Percentiles rank a stretch among this genome's conserved stretches.
These are phyloP conservation scores for Drosophila atroscutellata DNA, from an alignment of 2,888 invertebrate species.

Conservation along the genomic window DNA sequence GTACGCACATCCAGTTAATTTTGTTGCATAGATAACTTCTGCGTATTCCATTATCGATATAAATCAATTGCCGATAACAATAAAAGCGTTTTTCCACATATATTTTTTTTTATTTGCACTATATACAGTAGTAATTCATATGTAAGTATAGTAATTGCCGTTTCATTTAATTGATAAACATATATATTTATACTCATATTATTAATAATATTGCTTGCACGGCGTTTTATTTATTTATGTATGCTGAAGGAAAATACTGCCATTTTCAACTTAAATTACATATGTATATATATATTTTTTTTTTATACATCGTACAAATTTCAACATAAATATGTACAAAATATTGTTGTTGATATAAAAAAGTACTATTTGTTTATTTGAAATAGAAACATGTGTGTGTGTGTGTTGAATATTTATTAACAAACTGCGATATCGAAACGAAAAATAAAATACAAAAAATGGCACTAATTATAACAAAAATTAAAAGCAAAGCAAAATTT, in stretches of 20 bases:
- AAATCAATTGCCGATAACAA: too few relatives aligned
- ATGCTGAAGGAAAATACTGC: constrained; percentile 61
- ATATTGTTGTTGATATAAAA: constrained; percentile 7
- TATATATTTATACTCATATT: constrained; percentile 44
- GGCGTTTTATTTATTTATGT: constrained; percentile 29
- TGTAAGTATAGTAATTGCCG: constrained; percentile 54
- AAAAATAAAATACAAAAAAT: constrained; percentile 49
- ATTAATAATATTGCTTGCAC: constrained; percentile 66
- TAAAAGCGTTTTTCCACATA: constrained; percentile 11
- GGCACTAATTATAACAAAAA: constrained; percentile 58
- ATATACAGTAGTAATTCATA: constrained; percentile 56
- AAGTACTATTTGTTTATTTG: constrained; percentile 6
- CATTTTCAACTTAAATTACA: constrained; percentile 58
- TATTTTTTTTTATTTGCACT: constrained; percentile 54
- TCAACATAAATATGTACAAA: constrained; percentile 66
- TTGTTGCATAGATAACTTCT: background rate
- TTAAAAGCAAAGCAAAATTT: constrained; percentile 7
- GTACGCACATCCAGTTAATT: background rate
- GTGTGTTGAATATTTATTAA: constrained; percentile 33
- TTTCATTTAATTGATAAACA: constrained; percentile 41
- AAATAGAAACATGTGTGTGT: constrained; percentile 25
- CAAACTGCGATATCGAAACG: constrained; percentile 35
- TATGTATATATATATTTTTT: background rate
- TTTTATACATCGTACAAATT: constrained; percentile 22
- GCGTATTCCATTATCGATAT: too few relatives aligned